phyloP scores from a whole-genome alignment of 2,797 vertebrate genomes.

The Eremophila alpestris region DNA sequence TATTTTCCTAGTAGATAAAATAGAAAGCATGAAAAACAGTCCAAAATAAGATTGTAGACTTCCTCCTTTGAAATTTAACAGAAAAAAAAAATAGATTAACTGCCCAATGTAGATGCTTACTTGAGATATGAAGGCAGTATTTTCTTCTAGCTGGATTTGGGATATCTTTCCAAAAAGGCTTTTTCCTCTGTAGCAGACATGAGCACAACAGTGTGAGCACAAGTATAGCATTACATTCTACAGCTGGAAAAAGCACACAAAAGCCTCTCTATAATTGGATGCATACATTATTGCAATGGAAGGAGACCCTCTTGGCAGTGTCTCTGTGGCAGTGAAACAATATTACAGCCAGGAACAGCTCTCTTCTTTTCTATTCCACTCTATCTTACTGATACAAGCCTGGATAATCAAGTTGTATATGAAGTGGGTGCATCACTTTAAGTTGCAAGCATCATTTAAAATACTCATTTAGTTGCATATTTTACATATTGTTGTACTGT shows the following conservation, averaged over 20 bases:
- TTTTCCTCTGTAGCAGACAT: not conserved
- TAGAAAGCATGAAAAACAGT: not conserved
- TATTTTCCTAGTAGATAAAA: not conserved
- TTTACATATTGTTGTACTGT: not conserved
- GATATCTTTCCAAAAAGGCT: not conserved
- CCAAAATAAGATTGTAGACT: not conserved
- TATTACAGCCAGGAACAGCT: not conserved
- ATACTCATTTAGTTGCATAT: not conserved
- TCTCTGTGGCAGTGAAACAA: not conserved
- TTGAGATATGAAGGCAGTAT: not conserved
- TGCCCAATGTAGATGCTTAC: not conserved
- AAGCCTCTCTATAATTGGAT: not conserved
- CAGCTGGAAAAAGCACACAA: not conserved
- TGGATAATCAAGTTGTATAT: not conserved
- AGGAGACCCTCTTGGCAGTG: not conserved
- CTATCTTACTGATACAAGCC: not conserved
- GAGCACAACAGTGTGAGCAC: not conserved
- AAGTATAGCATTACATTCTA: not conserved
- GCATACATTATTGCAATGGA: not conserved
- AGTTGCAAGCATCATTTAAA: not conserved
- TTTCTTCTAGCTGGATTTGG: not conserved
- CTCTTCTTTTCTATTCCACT: not conserved
- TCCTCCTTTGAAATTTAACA: not conserved
- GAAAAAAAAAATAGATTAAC: not conserved
- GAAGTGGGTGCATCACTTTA: not conserved